phyloP scores from a whole-genome alignment of 23 tunicate species.

The Phallusia fumigata region DNA sequence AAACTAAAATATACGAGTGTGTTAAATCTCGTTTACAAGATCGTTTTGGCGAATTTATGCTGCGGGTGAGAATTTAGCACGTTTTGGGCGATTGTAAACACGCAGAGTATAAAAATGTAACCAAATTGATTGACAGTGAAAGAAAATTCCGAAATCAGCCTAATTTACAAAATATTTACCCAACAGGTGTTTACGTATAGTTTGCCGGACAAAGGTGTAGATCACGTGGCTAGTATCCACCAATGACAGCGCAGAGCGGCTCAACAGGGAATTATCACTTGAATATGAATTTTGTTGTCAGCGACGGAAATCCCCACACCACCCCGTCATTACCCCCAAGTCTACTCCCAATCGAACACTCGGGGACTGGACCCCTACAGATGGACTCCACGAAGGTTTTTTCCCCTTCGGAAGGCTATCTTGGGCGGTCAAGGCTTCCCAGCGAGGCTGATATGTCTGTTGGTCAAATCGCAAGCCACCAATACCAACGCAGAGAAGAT shows the following conservation, averaged over 20 bases:
- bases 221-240: background rate
- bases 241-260: constrained; percentile 14
- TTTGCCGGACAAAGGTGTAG: no score
- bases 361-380: background rate
- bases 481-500: background rate
- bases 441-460: background rate
- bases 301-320: background rate
- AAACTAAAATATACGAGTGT: constrained; percentile 5
- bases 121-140: no score
- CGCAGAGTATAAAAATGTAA: no score
- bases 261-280: background rate
- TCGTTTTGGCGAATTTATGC: background rate
- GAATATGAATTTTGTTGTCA: constrained; percentile 17
- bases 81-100: no score
- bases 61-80: no score
- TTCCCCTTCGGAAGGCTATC: background rate
- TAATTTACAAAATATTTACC: no score
- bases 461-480: background rate
- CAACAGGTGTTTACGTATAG: no score
- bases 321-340: background rate
- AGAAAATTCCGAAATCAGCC: no score
- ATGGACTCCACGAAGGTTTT: background rate
- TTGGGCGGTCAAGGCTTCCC: background rate
- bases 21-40: background rate
- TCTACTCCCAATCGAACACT: background rate